Evolutionary conservation across 2,113 vertebrate genomes (phyloP), one percentile per base, ranked within the genome.

Genomic region (Talpa occidentalis): DNA sequence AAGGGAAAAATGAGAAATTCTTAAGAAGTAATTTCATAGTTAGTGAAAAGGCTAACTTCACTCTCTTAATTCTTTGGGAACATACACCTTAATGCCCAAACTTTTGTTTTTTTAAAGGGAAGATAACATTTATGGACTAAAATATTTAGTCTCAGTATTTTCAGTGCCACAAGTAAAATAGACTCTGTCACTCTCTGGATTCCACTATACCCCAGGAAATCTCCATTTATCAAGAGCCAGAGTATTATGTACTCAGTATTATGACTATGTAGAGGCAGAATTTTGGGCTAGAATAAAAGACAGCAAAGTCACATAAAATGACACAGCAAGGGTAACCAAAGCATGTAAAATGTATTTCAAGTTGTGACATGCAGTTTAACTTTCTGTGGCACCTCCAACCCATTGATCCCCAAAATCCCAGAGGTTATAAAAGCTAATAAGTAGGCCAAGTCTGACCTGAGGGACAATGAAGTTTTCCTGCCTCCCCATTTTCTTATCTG

Each of bases 241-340:
- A 88, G 28, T 62, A 72, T 49, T 49, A 49, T 49, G 10, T 49
- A 49, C 47, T 32, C n/a, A 66, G 30, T 66, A 87, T 86, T 47
- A 59, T 42, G 30, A 52, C 12, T 67, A 47, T 15, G 28, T 35
- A 85, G 60, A 56, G n/a, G 84, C 26, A 74, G 60, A 81, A 84
- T 88, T 24, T 74, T 40, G 37, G 54, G 67, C 94, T 89, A 67
- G 80, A 44, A n/a, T n/a, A 28, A 74, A 52, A 90, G 32, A 81
- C 16, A 62, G 62, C 5, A 19, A 21, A 66, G 60, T 80, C 54
- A 42, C n/a, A 56, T 24, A 90, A 79, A 94, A 62, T 72, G 47
- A 47, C 2, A 28, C 21, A 44, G 32, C 32, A 28, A 21, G 16
- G 35, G 11, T 42, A 60, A 40, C 9, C 40, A 66, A 90, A 82